phyloP scores from a whole-genome alignment of 2,797 vertebrate species.

The Vespertilio murinus region DNA sequence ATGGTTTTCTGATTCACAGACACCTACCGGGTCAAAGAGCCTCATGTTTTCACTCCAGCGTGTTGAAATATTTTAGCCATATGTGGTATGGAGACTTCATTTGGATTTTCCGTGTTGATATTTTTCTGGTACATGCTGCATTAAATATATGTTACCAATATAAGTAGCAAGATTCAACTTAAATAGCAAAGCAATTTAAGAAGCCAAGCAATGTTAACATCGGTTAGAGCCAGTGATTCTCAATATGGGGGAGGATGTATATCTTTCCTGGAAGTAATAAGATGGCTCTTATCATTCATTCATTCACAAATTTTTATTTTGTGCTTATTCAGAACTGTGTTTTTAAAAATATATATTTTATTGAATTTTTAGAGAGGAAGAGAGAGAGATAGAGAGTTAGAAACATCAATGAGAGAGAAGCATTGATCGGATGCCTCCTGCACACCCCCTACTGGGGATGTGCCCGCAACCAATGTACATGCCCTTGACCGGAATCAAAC shows the following conservation, averaged over 20 bases:
- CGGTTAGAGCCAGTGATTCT: neutral
- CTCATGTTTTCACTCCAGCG: neutral
- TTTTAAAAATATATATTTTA: neutral
- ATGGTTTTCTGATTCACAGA: neutral
- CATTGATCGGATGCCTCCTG: too few relatives aligned
- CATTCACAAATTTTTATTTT: constrained; percentile 10
- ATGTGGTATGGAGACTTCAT: neutral
- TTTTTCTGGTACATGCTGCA: constrained; percentile 8
- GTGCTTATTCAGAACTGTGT: neutral
- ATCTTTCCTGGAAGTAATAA: neutral
- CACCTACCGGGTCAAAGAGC: neutral
- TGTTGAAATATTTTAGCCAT: neutral
- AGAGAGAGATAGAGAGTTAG: too few relatives aligned
- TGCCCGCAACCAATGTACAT: too few relatives aligned
- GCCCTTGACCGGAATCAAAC: too few relatives aligned
- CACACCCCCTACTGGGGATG: too few relatives aligned
- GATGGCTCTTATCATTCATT: neutral
- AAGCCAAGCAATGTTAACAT: neutral
- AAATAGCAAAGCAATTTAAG: constrained; percentile 3
- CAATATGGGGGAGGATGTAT: neutral
- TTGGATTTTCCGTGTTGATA: neutral
- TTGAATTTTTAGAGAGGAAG: too few relatives aligned
- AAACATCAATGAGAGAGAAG: too few relatives aligned
- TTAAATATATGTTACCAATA: neutral
- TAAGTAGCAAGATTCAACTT: neutral